A percentile compares a stretch with the other conserved stretches of the same genome.
phyloP scores from a whole-genome alignment of 2,888 invertebrate species.

The Synergus umbraculus region DNA sequence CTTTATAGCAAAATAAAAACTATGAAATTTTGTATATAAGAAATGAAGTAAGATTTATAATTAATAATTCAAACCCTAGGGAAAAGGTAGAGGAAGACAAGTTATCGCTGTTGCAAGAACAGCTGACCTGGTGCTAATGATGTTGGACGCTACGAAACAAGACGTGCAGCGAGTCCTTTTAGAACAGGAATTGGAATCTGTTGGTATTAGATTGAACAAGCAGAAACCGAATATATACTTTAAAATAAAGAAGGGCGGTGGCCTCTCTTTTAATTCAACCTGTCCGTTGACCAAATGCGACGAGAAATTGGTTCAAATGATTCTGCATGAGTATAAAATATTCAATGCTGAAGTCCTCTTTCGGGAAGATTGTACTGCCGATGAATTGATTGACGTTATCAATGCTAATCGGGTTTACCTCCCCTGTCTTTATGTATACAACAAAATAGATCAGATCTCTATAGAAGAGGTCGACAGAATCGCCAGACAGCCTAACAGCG shows the following conservation, averaged over 20 bases:
- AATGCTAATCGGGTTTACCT: conserved; percentile 90
- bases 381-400: conserved; percentile 99
- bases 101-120: conserved; percentile 99
- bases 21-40: background rate
- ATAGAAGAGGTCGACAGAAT: conserved; percentile 98
- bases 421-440: conserved; percentile 98
- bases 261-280: conserved; percentile 97
- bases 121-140: conserved; percentile 98
- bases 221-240: conserved; percentile 98
- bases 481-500: conserved; percentile 91
- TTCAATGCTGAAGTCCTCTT: conserved; percentile 96
- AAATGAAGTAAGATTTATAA: background rate
- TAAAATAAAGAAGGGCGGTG: conserved; percentile 97
- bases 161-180: conserved; percentile 95
- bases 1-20: background rate
- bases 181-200: conserved; percentile 97
- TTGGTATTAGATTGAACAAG: conserved; percentile 98
- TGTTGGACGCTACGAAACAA: conserved; percentile 99
- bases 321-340: conserved; percentile 98
- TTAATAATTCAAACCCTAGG: conserved; percentile 69
- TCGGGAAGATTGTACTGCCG: conserved; percentile 95
- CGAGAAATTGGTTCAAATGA: conserved; percentile 98
- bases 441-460: conserved; percentile 99
- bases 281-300: conserved; percentile 94
- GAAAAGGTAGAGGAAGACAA: conserved; percentile 94